These are phyloP conservation scores for Eufriesea mexicana DNA, from an alignment of 1,140 invertebrate species.

Conservation along the genomic window DNA sequence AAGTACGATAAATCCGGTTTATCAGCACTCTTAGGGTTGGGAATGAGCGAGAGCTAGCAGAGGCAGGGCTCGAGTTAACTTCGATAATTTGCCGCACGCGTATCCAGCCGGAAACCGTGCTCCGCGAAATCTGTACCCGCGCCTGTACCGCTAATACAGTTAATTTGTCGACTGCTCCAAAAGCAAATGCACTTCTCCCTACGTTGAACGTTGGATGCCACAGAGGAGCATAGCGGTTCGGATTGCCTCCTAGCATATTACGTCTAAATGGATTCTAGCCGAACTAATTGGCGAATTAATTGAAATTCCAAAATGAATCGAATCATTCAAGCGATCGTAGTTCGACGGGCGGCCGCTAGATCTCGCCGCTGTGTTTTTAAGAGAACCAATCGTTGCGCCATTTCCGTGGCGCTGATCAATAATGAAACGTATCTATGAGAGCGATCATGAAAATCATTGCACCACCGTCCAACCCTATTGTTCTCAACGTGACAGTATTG, in stretches of 20 bases:
- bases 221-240: slow-evolving; percentile 51
- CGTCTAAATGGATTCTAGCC: slow-evolving; percentile 70
- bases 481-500: slow-evolving; percentile 26
- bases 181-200: slow-evolving; percentile 66
- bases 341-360: slow-evolving; percentile 28
- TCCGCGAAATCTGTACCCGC: slow-evolving; percentile 64
- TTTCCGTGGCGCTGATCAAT: slow-evolving; percentile 15
- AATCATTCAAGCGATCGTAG: slow-evolving; percentile 58
- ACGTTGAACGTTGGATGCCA: slow-evolving; percentile 41
- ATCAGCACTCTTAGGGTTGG: neutral
- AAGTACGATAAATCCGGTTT: slow-evolving; percentile 7
- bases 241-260: slow-evolving; percentile 67
- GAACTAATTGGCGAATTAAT: slow-evolving; percentile 74
- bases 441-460: slow-evolving; percentile 13
- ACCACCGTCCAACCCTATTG: slow-evolving; percentile 23
- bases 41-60: slow-evolving; percentile 21
- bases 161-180: slow-evolving; percentile 73
- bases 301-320: slow-evolving; percentile 70
- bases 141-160: slow-evolving; percentile 60
- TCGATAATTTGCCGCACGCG: slow-evolving; percentile 59
- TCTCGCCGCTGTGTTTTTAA: neutral
- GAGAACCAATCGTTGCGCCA: neutral
- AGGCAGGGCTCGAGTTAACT: slow-evolving; percentile 58
- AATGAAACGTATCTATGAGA: neutral
- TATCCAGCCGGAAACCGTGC: slow-evolving; percentile 59